Base-by-base conservation (phyloP, 2,113 vertebrate species). In the Xenopus laevis region DNA sequence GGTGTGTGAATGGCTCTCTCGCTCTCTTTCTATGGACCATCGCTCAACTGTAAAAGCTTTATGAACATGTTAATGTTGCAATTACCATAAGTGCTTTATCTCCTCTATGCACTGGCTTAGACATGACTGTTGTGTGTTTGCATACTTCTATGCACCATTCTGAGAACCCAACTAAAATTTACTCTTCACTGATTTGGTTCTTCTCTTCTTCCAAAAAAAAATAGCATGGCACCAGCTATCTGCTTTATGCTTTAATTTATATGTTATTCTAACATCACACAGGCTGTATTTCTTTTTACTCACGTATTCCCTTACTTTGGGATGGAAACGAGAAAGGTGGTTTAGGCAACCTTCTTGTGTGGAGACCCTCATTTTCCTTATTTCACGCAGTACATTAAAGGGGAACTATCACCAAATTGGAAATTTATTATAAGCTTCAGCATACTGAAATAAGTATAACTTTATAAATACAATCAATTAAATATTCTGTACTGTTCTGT, bases 61-160 rank as follows among this genome's bases (percentile, higher is more conserved):
- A 91, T 85, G 81, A 86, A 92, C 91, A 90, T 84, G 86, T 91
- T 90, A 89, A 89, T 87, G 89, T 93, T 93, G 94, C 91, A 85
- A 91, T 93, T 93, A 95, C 97, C 97, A 90, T 92, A 98, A 99
- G 97, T 98, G 97, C 97, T 98, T 98, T 98, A 97, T 92, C 91
- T 93, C 92, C 91, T 93, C 95, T 98, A 95, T 98, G 95, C 95
- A 98, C 92, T 92, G 95, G 91, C 92, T 94, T 93, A 91, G 92
- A 91, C 91, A 90, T 91, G 94, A 98, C 96, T 96, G 93, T 95
- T 95, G 91, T 94, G 89, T 93, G 93, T 93, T 87, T 86, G 91
- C 89, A 88, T 90, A 88, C 84, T 92, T 94, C 94, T 96, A 94
- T 97, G 95, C 94, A 95, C 90, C 92, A 92, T 79, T 88, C 88